Evolutionary conservation across 2,113 vertebrate genomes (phyloP).

Genomic region (Cinclus mexicanus): DNA sequence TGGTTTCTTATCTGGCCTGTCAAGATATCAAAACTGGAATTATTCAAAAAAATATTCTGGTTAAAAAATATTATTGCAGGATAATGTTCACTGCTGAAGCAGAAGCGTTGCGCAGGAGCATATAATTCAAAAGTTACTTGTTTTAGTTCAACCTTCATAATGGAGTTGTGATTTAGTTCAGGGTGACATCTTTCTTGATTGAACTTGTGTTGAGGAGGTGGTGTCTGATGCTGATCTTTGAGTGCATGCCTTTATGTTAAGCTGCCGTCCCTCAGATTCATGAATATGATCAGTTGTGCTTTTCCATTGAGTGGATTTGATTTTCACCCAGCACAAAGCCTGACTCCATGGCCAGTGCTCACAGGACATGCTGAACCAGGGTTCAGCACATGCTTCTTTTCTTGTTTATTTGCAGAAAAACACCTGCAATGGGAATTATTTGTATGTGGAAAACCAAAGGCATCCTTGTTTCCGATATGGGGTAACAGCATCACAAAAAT

Average conservation of each 20-base stretch:
- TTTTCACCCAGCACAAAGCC: background rate
- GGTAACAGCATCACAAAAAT: background rate
- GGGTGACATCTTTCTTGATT: background rate
- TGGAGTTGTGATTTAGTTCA: background rate
- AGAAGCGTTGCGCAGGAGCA: background rate
- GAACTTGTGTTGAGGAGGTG: background rate
- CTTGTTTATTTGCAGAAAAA: background rate
- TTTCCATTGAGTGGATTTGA: background rate
- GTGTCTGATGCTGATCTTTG: background rate
- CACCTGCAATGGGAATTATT: background rate
- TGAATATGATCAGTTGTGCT: background rate
- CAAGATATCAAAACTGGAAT: background rate
- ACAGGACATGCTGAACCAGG: fast-evolving
- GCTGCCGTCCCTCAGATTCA: background rate
- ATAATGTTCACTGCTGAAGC: background rate
- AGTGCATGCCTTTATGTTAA: background rate
- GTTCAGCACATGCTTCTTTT: background rate
- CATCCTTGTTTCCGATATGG: background rate
- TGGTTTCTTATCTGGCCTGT: background rate
- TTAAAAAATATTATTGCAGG: background rate
- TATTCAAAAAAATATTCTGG: background rate
- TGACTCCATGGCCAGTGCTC: background rate
- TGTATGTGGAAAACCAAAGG: background rate
- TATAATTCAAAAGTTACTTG: background rate
- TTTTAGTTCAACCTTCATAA: background rate